Conservation (phyloP, 2,888 invertebrate genomes). For the Helobdella robusta region DNA sequence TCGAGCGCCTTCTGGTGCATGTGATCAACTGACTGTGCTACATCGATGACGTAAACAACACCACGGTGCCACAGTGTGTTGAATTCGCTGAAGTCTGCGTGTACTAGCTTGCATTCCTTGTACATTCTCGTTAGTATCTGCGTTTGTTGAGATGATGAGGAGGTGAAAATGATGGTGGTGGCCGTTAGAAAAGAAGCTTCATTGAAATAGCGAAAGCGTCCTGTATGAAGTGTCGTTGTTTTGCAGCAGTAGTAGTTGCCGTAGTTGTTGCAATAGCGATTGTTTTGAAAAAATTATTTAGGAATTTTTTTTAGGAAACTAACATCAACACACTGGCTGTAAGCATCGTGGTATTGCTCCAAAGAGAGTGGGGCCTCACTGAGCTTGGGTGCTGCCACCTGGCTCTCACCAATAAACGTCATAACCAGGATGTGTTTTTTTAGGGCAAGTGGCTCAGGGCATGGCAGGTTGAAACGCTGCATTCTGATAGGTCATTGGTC, state of each 20-base stretch:
- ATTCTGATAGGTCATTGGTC: constrained; percentile 44
- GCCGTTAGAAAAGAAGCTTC: too few relatives aligned
- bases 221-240: too few relatives aligned
- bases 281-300: too few relatives aligned
- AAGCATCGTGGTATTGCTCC: constrained; percentile 51
- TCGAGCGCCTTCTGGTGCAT: constrained; percentile 55
- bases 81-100: constrained; percentile 59
- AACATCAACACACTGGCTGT: constrained; percentile 51
- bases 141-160: too few relatives aligned
- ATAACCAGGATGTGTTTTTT: constrained; percentile 57
- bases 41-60: constrained; percentile 56
- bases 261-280: too few relatives aligned
- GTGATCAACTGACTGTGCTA: constrained; percentile 57
- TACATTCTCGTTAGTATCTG: constrained; percentile 52
- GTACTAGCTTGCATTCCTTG: constrained; percentile 54
- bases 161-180: too few relatives aligned
- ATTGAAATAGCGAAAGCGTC: too few relatives aligned
- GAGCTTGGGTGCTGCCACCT: constrained; percentile 54
- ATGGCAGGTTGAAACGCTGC: constrained; percentile 50
- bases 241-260: too few relatives aligned
- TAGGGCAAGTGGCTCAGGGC: constrained; percentile 54
- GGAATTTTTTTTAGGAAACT: constrained; percentile 18
- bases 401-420: constrained; percentile 55
- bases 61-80: constrained; percentile 56
- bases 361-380: constrained; percentile 51